Evolutionary conservation across 1,140 invertebrate species (phyloP), one percentile per base, ranked within the genome.

Genomic region (Heliothis virescens): DNA sequence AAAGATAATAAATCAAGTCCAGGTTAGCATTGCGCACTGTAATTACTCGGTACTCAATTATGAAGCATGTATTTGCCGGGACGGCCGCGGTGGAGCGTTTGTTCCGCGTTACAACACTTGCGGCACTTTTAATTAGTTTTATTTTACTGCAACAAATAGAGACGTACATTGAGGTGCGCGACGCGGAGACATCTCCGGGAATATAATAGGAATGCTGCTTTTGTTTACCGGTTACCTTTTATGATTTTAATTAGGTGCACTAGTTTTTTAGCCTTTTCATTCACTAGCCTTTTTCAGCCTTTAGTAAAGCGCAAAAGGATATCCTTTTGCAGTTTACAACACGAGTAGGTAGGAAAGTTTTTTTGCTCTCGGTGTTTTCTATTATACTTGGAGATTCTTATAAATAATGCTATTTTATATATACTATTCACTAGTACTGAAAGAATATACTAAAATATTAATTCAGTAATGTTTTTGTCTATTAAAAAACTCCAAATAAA

Each of bases 1-100:
- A 72, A 72, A 41, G 69, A 72, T 72, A 72, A 72, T 72, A 72
- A 72, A 72, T 72, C 69, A 72, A 71, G 52, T 41, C n/a, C 69
- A 57, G n/a, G 50, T 72, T 55, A 57, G 69, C 18, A 72, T 50
- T 53, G 67, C 69, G 69, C 69, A 34, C 69, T 72, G 57, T 57
- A 72, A 72, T 72, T 72, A 72, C 52, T 15, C 10, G 29, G 52
- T 41, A 72, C 69, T 72, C 69, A 72, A 57, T 72, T 72, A 55
- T 55, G 53, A 55, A 72, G 69, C 15, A 72, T 72, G 53, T 34
- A n/a, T 41, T 72, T 72, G 55, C 18, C 18, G 48, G 67, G 48
- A 53, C 67, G 48, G 12, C 47, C 16, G 55, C 55, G 7, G 59
- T 34, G 62, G 3, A 16, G 52, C 29, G 15, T 15, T 72, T 72